Evolutionary conservation across 2,888 invertebrate genomes (phyloP), one percentile per base, ranked within the genome.

Genomic region (Plebejus argus): DNA sequence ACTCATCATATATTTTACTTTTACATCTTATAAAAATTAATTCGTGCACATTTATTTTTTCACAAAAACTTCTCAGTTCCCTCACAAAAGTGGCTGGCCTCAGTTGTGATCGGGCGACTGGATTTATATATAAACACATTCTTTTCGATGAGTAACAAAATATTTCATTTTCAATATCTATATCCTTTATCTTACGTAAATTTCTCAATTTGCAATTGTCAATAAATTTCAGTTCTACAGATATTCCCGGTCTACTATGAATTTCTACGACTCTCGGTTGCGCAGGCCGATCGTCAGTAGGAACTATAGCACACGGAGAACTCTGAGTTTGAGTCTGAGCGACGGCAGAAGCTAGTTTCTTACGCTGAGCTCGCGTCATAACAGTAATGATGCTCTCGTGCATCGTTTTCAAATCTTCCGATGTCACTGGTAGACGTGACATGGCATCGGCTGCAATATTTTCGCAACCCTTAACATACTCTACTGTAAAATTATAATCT

Each of bases 11-110:
- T 15, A 20, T 49, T 28, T 74, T 61, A 72, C 74, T 74, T 28
- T 74, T 35, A 72, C 66, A 45, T 28, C 23, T 35, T 66, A 74
- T 75, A 49, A 70, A 77, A 77, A 45, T 76, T 45, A 76, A 76
- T 71, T 78, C 78, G 12, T 74, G 28, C 12, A 75, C n/a, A 15
- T 74, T 76, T 77, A 77, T 76, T 28, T 70, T 70, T 28, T 66
- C 76, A 72, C 78, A 77, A 76, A 79, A 77, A n/a, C n/a, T 71
- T 49, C 49, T 56, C 71, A 78, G 66, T 53, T 77, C 76, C 28
- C 79, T 77, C 79, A 58, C 78, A 75, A 78, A 79, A 23, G 39
- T 58, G 61, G 20, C 39, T 61, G 61, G 70, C 70, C 39, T 61
- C 61, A 76, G 61, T 20, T 76, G 76, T 8, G 76, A 76, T 76